Evolutionary conservation across 1,140 invertebrate species (phyloP).

Genomic region (Zaprionus inermis): DNA sequence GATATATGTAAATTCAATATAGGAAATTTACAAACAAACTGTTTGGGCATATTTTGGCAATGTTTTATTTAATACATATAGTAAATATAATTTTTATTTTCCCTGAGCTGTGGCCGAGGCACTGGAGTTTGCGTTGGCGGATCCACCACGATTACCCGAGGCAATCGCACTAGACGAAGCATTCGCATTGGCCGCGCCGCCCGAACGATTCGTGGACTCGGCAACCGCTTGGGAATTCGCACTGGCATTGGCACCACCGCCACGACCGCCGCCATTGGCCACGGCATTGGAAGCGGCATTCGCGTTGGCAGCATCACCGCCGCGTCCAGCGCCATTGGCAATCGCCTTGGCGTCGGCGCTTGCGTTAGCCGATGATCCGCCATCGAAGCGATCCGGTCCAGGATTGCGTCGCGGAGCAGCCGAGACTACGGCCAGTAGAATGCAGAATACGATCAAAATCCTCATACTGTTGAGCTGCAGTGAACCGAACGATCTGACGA

Average conservation of each 20-base stretch:
- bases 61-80: no score
- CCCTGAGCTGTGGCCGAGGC: conserved; percentile 2
- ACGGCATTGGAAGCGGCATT: conserved; percentile 19
- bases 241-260: conserved; percentile 7
- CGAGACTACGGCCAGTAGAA: conserved; percentile 25
- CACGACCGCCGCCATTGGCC: conserved; percentile 5
- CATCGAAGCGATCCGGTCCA: neutral
- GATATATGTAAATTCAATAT: no score
- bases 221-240: neutral
- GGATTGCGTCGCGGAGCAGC: conserved; percentile 33
- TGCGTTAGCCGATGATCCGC: neutral
- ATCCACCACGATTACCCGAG: conserved; percentile 3
- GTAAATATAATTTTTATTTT: conserved; percentile 15
- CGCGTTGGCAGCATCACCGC: conserved; percentile 21
- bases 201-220: neutral
- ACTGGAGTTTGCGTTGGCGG: conserved; percentile 17
- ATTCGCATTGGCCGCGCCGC: conserved; percentile 10
- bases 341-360: conserved; percentile 13
- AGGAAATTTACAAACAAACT: no score
- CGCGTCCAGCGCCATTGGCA: neutral
- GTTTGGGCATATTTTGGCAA: no score
- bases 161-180: conserved; percentile 10
- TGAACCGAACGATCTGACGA: conserved; percentile 5
- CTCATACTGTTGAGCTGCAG: conserved; percentile 6
- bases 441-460: conserved; percentile 10